Evolutionary conservation across 2,888 invertebrate genomes (phyloP).

Genomic region (Scaptomyza caliginosa): DNA sequence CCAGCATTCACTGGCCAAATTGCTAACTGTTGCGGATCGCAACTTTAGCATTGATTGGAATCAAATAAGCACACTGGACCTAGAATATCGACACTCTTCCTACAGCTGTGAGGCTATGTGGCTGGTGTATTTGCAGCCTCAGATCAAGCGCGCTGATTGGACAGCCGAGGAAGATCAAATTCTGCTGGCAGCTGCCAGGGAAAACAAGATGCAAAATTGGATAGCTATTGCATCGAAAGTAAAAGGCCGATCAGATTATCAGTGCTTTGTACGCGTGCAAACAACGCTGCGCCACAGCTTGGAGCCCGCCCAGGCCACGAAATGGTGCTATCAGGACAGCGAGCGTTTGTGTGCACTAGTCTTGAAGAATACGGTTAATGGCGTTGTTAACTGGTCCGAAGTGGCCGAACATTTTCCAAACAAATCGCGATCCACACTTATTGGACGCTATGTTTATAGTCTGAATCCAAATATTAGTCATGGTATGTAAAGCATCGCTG

Average conservation of each 20-base stretch:
- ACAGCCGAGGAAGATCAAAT: slow-evolving; percentile 84
- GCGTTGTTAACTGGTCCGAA: slow-evolving; percentile 90
- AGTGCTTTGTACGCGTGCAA: slow-evolving; percentile 88
- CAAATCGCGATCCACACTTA: slow-evolving; percentile 88
- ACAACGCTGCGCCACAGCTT: slow-evolving; percentile 83
- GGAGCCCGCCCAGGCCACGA: slow-evolving; percentile 24
- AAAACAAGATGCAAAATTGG: slow-evolving; percentile 87
- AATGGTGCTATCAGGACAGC: slow-evolving; percentile 89
- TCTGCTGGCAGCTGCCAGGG: slow-evolving; percentile 82
- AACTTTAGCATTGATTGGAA: slow-evolving; percentile 82
- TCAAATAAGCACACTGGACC: slow-evolving; percentile 73
- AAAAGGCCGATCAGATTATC: slow-evolving; percentile 87
- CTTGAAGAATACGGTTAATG: slow-evolving; percentile 87
- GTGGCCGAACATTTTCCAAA: slow-evolving; percentile 87
- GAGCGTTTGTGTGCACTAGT: slow-evolving; percentile 87
- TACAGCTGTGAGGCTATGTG: slow-evolving; percentile 89
- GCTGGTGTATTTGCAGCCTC: slow-evolving; percentile 89
- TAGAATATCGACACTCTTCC: slow-evolving; percentile 86
- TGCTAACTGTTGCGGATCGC: slow-evolving; percentile 50
- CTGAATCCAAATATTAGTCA: slow-evolving; percentile 78
- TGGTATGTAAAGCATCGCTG: slow-evolving; percentile 55
- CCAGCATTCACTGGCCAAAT: slow-evolving; percentile 45
- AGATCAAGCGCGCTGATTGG: slow-evolving; percentile 87
- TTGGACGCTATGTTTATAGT: slow-evolving; percentile 85
- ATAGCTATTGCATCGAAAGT: slow-evolving; percentile 86